These are phyloP conservation scores for Psophia crepitans DNA, from an alignment of 2,113 vertebrate genomes.

Conservation along the genomic window DNA sequence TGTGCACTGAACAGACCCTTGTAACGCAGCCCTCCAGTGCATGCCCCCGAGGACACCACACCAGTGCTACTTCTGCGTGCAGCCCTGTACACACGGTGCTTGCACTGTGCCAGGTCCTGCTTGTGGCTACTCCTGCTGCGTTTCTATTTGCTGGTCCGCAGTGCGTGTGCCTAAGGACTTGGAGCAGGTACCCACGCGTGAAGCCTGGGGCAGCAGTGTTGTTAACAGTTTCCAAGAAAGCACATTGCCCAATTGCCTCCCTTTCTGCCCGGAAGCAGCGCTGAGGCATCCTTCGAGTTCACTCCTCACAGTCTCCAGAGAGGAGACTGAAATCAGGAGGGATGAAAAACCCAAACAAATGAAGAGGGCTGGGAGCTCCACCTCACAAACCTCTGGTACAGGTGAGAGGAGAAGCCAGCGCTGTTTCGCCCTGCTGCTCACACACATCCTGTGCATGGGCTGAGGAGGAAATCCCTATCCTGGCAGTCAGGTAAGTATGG, in stretches of 20 bases:
- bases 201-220: background rate
- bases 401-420: fast-evolving
- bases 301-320: background rate
- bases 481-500: background rate
- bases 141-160: background rate
- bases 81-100: background rate
- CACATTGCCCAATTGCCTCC: background rate
- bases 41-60: fast-evolving
- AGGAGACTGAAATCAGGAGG: background rate
- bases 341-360: background rate
- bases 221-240: background rate
- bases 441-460: fast-evolving
- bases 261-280: conserved; percentile 32
- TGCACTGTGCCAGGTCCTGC: no score
- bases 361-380: background rate
- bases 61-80: background rate
- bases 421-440: fast-evolving
- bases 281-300: background rate
- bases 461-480: background rate
- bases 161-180: background rate
- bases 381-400: background rate
- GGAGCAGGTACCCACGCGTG: background rate
- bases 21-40: background rate
- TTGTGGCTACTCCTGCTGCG: background rate
- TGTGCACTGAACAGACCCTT: background rate